A percentile compares a stretch with the other conserved stretches of the same genome.
These are phyloP conservation scores for Ceraclea dissimilis DNA, from an alignment of 2,888 invertebrate species.

Conservation along the genomic window DNA sequence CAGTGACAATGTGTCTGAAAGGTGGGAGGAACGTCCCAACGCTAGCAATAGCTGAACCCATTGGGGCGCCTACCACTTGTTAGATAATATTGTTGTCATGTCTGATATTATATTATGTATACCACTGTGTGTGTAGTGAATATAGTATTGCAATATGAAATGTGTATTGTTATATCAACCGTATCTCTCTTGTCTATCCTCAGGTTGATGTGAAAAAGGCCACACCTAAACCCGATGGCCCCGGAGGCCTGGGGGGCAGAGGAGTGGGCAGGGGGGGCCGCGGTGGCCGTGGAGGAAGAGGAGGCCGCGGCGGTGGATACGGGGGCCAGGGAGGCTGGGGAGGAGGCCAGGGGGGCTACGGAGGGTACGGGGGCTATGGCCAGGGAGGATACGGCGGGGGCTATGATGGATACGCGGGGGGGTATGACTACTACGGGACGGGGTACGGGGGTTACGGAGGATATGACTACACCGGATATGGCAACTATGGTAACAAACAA, in stretches of 20 bases:
- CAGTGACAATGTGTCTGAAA: constrained; percentile 17
- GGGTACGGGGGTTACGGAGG: constrained; percentile 73
- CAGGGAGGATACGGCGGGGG: constrained; percentile 65
- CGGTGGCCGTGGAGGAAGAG: constrained; percentile 62
- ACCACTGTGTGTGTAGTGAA: background rate
- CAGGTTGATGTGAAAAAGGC: constrained; percentile 93
- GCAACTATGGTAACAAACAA: constrained; percentile 66
- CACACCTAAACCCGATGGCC: constrained; percentile 79
- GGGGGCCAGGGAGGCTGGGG: constrained; percentile 60
- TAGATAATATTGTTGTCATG: constrained; percentile 2
- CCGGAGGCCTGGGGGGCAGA: constrained; percentile 59
- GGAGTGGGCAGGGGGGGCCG: constrained; percentile 58
- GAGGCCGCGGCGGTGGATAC: constrained; percentile 60
- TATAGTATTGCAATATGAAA: background rate
- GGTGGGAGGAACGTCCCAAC: constrained; percentile 17
- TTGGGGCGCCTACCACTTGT: constrained; percentile 17
- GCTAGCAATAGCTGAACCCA: constrained; percentile 27
- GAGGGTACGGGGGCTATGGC: constrained; percentile 62
- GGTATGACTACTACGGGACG: constrained; percentile 65
- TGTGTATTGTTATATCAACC: too few relatives aligned
- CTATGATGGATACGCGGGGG: constrained; percentile 66
- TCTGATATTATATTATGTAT: constrained; percentile 25
- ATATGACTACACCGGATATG: constrained; percentile 74
- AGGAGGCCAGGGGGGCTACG: constrained; percentile 55
- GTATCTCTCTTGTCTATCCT: constrained; percentile 19